Evolutionary conservation across 2,113 vertebrate genomes (phyloP).

Genomic region (Xyliphius kryptos): DNA sequence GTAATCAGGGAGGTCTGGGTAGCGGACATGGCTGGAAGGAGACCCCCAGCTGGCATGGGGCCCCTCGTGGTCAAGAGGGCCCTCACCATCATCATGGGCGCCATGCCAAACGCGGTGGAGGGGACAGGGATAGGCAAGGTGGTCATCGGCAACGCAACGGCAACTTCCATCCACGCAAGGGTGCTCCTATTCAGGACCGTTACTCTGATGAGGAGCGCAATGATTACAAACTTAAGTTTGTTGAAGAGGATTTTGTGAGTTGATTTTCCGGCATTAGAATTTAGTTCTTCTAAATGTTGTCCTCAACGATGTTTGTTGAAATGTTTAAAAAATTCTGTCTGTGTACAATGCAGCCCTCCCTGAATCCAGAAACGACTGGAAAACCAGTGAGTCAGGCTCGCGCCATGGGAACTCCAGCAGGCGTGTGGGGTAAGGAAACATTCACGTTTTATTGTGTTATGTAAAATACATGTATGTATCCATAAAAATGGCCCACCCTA

Average conservation of each 20-base stretch:
- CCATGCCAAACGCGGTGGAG: slow-evolving; percentile 66
- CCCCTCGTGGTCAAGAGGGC: slow-evolving; percentile 76
- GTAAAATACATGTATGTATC: too few relatives aligned
- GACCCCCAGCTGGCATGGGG: slow-evolving; percentile 82
- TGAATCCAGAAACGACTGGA: slow-evolving; percentile 95
- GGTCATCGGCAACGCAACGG: slow-evolving; percentile 93
- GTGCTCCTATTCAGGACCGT: slow-evolving; percentile 86
- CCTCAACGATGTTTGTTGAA: too few relatives aligned
- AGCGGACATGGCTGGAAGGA: slow-evolving; percentile 77
- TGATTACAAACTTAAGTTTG: slow-evolving; percentile 89
- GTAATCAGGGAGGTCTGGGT: slow-evolving; percentile 77
- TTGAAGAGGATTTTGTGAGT: slow-evolving; percentile 99
- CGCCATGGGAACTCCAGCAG: slow-evolving; percentile 86
- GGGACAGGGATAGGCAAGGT: slow-evolving; percentile 69
- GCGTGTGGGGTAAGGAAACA: slow-evolving; percentile 96
- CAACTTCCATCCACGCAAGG: slow-evolving; percentile 90
- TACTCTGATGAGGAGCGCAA: slow-evolving; percentile 91
- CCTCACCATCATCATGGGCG: slow-evolving; percentile 67
- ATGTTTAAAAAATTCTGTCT: too few relatives aligned
- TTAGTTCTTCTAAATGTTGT: too few relatives aligned
- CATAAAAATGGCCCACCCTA: too few relatives aligned
- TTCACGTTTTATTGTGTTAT: too few relatives aligned
- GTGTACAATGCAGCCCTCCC: slow-evolving; percentile 74
- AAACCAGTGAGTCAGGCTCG: slow-evolving; percentile 83
- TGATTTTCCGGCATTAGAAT: too few relatives aligned